These are phyloP conservation scores for Euproctis similis DNA, from an alignment of 2,888 invertebrate species.

Conservation along the genomic window DNA sequence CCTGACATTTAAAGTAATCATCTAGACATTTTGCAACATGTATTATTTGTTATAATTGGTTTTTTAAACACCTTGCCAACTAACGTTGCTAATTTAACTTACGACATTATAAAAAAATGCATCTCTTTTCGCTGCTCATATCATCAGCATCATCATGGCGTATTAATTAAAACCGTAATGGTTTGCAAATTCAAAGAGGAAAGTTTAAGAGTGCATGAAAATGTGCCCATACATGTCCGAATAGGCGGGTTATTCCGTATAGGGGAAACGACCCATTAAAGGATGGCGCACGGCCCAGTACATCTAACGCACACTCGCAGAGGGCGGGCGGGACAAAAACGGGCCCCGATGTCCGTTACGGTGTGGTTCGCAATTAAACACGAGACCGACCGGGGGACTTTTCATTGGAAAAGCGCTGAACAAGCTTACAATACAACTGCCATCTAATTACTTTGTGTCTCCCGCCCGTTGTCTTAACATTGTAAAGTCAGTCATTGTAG, in stretches of 20 bases:
- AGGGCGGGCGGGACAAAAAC: constrained; percentile 58
- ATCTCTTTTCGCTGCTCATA: too few species aligned
- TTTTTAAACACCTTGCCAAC: too few species aligned
- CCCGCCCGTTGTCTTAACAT: constrained; percentile 42
- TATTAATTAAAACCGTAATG: constrained; percentile 21
- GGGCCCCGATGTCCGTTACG: constrained; percentile 59
- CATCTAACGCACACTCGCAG: constrained; percentile 56
- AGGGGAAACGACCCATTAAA: constrained; percentile 49
- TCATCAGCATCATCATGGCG: too few species aligned
- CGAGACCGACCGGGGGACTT: constrained; percentile 43
- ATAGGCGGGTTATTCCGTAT: constrained; percentile 22
- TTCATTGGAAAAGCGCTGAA: constrained; percentile 63
- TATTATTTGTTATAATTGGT: too few species aligned
- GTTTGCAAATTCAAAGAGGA: constrained; percentile 22
- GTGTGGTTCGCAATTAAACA: constrained; percentile 65
- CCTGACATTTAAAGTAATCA: too few species aligned
- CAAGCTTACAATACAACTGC: constrained; percentile 61
- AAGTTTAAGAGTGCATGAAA: constrained; percentile 31
- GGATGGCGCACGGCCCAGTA: constrained; percentile 56
- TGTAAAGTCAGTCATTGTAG: constrained; percentile 49
- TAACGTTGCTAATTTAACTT: too few species aligned
- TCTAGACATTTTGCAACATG: too few species aligned
- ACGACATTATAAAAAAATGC: too few species aligned
- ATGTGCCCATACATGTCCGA: constrained; percentile 26
- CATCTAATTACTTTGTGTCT: constrained; percentile 65